phyloP scores from a whole-genome alignment of 2,113 vertebrate species.

The Heterochromis multidens region DNA sequence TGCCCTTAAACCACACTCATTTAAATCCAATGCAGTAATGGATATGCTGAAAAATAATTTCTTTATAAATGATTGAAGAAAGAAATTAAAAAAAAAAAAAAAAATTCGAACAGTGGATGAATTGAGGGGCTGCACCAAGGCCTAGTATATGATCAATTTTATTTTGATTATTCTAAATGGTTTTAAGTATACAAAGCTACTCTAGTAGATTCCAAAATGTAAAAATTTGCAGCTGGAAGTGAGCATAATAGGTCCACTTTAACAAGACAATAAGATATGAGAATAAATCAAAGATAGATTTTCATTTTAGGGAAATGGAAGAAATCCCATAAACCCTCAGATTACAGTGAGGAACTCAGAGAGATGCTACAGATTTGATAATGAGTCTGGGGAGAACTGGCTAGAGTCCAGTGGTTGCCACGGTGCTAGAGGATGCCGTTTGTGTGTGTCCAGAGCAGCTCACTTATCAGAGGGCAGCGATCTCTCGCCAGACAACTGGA shows the following conservation, averaged over 20 bases:
- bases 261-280: not conserved
- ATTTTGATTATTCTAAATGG: not conserved
- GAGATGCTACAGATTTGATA: not conserved
- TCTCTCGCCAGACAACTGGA: constrained; percentile 18
- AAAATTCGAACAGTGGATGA: not conserved
- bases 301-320: not conserved
- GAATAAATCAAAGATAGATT: not conserved
- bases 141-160: not conserved
- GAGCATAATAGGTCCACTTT: not conserved
- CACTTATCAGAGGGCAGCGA: constrained; percentile 7
- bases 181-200: not conserved
- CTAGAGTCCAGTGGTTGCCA: not conserved
- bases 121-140: not conserved
- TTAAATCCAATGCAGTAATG: not conserved
- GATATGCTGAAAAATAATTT: not conserved
- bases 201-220: not conserved
- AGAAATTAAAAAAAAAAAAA: not conserved
- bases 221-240: not conserved
- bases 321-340: not conserved
- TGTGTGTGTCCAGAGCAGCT: not conserved
- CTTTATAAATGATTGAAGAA: not conserved
- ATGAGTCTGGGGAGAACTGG: not conserved
- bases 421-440: not conserved
- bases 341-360: not conserved
- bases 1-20: not conserved